Evolutionary conservation across 2,888 invertebrate species (phyloP).

Genomic region (Pandemis corylana): DNA sequence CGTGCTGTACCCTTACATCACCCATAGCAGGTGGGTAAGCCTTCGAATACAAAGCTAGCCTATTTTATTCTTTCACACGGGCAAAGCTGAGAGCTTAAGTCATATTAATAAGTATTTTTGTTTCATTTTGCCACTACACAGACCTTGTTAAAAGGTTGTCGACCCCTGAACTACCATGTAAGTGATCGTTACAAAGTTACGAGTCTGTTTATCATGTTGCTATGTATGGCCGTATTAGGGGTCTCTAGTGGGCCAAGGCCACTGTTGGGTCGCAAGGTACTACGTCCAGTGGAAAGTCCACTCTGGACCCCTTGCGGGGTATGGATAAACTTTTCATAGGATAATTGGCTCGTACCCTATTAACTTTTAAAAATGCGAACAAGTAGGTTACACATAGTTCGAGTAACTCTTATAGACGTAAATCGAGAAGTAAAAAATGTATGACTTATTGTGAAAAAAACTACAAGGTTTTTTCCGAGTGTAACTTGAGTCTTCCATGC

Average conservation of each 20-base stretch:
- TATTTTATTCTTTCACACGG: too few species aligned
- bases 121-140: too few species aligned
- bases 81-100: too few species aligned
- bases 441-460: too few species aligned
- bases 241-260: conserved; percentile 1
- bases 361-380: neutral
- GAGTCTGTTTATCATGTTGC: conserved; percentile 8
- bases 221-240: neutral
- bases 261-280: neutral
- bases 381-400: neutral
- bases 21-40: too few species aligned
- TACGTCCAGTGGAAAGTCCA: neutral
- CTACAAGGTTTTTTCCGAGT: too few species aligned
- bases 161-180: neutral
- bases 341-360: neutral
- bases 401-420: too few species aligned
- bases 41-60: too few species aligned
- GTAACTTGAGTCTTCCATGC: too few species aligned
- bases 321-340: neutral
- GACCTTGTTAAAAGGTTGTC: neutral
- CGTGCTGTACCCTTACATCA: too few species aligned
- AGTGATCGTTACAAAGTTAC: conserved; percentile 3
- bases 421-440: too few species aligned
- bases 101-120: too few species aligned
- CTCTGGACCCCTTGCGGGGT: neutral